Evolutionary conservation across 2,113 vertebrate species (phyloP).

Genomic region (Thamnophis sirtalis): DNA sequence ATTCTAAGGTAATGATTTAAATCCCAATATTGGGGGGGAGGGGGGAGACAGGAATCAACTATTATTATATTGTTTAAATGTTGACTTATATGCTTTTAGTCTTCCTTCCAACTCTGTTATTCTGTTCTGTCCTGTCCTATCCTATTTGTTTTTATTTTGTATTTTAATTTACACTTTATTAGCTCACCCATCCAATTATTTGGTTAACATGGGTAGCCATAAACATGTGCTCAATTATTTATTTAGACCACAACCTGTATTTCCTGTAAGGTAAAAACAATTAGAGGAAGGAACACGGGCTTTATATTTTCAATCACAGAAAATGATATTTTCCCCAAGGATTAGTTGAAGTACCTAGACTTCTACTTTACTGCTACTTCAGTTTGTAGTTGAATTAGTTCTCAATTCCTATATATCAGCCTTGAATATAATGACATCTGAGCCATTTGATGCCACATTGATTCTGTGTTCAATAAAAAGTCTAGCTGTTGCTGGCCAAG

Average conservation of each 20-base stretch:
- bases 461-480: slow-evolving; percentile 49
- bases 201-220: neutral
- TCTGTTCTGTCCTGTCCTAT: neutral
- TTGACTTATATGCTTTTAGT: neutral
- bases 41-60: neutral
- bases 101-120: neutral
- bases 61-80: neutral
- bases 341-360: slow-evolving; percentile 2
- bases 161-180: neutral
- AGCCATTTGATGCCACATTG: slow-evolving; percentile 58
- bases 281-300: neutral
- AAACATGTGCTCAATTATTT: neutral
- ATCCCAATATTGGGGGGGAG: neutral
- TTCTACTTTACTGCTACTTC: accelerated
- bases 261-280: accelerated
- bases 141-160: neutral
- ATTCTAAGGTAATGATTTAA: neutral
- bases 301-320: neutral
- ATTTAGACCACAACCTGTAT: accelerated
- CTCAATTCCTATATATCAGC: slow-evolving; percentile 34
- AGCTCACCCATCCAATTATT: neutral
- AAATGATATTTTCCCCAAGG: neutral
- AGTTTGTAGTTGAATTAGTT: slow-evolving; percentile 6
- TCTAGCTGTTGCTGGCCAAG: slow-evolving; percentile 43
- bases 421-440: slow-evolving; percentile 59